Percentiles rank a stretch among this genome's conserved stretches.
These are phyloP conservation scores for Lacerta agilis DNA, from an alignment of 2,797 vertebrate species.

Conservation along the genomic window DNA sequence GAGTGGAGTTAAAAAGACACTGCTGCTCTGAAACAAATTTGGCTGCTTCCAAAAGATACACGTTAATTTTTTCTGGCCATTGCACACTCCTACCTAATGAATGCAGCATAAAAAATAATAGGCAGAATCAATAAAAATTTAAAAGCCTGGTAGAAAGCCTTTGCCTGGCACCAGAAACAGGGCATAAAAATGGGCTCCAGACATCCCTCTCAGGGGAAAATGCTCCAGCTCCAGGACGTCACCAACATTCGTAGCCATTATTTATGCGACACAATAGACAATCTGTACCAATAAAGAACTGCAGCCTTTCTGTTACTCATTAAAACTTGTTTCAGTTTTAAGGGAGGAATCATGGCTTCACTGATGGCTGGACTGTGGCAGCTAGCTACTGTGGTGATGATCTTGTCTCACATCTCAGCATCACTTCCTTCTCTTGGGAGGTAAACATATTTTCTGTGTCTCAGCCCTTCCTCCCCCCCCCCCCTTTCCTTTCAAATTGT, in stretches of 20 bases:
- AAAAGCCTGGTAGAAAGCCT: neutral
- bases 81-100: too few relatives aligned
- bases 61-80: too few relatives aligned
- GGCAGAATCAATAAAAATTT: neutral
- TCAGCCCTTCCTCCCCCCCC: neutral
- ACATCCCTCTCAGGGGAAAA: neutral
- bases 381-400: conserved; percentile 52
- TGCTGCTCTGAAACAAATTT: too few relatives aligned
- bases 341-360: conserved; percentile 51
- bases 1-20: too few relatives aligned
- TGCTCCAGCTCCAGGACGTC: too few relatives aligned
- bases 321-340: conserved; percentile 28
- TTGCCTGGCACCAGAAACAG: neutral
- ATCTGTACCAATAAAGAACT: neutral
- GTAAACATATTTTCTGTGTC: conserved; percentile 45
- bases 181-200: neutral
- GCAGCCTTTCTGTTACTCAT: neutral
- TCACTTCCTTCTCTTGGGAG: conserved; percentile 55
- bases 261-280: neutral
- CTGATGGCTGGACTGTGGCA: conserved; percentile 45
- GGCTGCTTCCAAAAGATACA: too few relatives aligned
- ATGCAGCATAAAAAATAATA: neutral
- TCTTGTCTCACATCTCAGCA: conserved; percentile 60
- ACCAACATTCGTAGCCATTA: neutral
- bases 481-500: conserved; percentile 20